Evolutionary conservation across 2,113 vertebrate species (phyloP), one percentile per base, ranked within the genome.

Genomic region (Sturnus vulgaris): DNA sequence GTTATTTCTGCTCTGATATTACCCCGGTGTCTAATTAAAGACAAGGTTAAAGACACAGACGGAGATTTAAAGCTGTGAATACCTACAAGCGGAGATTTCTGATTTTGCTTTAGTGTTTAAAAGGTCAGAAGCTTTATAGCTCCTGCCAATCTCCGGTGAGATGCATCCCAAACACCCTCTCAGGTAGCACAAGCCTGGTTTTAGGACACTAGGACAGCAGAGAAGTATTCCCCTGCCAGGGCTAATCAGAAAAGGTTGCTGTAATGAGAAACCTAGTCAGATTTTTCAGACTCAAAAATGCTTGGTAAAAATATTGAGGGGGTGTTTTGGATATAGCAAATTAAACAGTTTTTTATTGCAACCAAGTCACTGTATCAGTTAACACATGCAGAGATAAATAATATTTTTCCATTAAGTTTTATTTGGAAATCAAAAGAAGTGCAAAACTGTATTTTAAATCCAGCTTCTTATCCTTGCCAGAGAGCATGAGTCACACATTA

Each of bases 1-100:
- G 88, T 92, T 96, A 95, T 96, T 96, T 96, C 92, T 96, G 93
- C 82, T 49, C 50, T 52, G 82, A 66, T 92, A 53, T 71, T 90
- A 96, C n/a, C 42, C 25, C 2, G 4, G 68, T 66, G 71, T 86
- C 92, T 92, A 96, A 96, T 97, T 97, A 97, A 96, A 95, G 94
- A 77, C 80, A 78, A 86, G 92, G 91, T 93, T 96, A 93, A 86
- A 93, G 40, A 81, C 25, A 70, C 52, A 52, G 76, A 9, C 72
- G 50, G 80, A 63, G 94, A 90, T 81, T 75, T 81, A 40, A 92
- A 68, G 76, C 64, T 81, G 86, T 81, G 68, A 97, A 94, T 86
- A 77, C 59, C 82, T 83, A 37, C 0, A 0, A 86, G 79, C 0
- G 0, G 69, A 72, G 90, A 91, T 85, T 91, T 88, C 23, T 8